A percentile compares a stretch with the other conserved stretches of the same genome.
phyloP scores from a whole-genome alignment of 2,888 invertebrate genomes.

The Philopedon plagiatum region DNA sequence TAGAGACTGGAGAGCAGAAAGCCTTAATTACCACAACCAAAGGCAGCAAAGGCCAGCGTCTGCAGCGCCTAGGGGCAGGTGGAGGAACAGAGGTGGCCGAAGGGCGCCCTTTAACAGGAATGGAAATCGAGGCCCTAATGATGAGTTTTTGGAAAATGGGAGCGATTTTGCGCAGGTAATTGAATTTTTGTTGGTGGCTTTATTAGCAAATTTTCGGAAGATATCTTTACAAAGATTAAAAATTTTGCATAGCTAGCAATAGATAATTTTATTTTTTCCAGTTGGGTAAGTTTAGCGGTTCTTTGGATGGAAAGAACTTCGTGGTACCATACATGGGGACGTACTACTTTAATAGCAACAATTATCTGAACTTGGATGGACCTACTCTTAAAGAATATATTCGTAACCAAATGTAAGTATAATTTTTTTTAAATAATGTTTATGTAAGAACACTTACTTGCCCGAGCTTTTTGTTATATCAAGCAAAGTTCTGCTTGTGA shows the following conservation, averaged over 20 bases:
- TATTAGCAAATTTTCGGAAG: neutral
- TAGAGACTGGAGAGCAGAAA: slow-evolving; percentile 65
- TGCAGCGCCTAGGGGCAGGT: slow-evolving; percentile 66
- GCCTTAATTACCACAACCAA: slow-evolving; percentile 60
- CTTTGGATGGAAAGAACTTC: slow-evolving; percentile 55
- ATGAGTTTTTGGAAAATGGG: slow-evolving; percentile 70
- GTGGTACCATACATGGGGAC: slow-evolving; percentile 73
- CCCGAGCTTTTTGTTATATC: too few species aligned
- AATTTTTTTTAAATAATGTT: too few species aligned
- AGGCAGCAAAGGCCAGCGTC: slow-evolving; percentile 65
- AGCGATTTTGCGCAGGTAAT: slow-evolving; percentile 69
- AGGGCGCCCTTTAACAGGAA: slow-evolving; percentile 68
- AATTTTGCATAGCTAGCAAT: too few species aligned
- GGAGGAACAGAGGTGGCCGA: slow-evolving; percentile 70
- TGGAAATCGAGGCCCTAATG: slow-evolving; percentile 68
- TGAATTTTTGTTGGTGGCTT: neutral
- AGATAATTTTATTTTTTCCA: slow-evolving; percentile 34
- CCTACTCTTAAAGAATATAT: slow-evolving; percentile 85
- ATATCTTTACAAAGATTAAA: too few species aligned
- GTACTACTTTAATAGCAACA: slow-evolving; percentile 74
- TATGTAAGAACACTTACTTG: too few species aligned
- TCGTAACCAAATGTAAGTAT: slow-evolving; percentile 91
- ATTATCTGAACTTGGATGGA: slow-evolving; percentile 64
- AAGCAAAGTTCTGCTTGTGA: too few species aligned
- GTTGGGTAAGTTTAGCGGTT: slow-evolving; percentile 51